A percentile compares a stretch with the other conserved stretches of the same genome.
These are phyloP conservation scores for Caradrina kadenii DNA, from an alignment of 2,888 invertebrate species.

Conservation along the genomic window DNA sequence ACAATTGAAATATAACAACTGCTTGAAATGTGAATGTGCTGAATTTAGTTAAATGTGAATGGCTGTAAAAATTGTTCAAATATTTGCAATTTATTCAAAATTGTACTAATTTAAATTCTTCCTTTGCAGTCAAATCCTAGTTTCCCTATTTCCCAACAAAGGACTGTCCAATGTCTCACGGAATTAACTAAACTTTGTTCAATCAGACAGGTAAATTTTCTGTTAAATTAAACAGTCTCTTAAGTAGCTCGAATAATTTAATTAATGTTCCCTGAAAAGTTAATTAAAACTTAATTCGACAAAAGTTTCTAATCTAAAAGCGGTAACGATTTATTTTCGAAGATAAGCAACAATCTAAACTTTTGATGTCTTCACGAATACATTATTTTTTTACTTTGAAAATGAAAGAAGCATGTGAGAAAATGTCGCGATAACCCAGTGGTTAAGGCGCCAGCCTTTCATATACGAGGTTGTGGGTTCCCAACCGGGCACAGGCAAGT, in stretches of 20 bases:
- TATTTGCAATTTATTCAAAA: background rate
- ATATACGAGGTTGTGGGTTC: too few relatives aligned
- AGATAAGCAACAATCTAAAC: slow-evolving; percentile 36
- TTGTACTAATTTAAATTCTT: background rate
- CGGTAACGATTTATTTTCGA: slow-evolving; percentile 56
- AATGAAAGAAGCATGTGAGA: background rate
- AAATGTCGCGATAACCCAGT: too few relatives aligned
- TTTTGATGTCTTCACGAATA: slow-evolving; percentile 37
- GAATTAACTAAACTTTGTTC: slow-evolving; percentile 36
- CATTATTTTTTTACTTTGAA: slow-evolving; percentile 5
- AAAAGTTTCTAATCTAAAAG: slow-evolving; percentile 61
- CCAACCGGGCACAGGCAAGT: too few relatives aligned
- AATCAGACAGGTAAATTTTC: slow-evolving; percentile 61
- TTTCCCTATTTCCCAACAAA: slow-evolving; percentile 34
- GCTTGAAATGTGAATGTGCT: too few relatives aligned
- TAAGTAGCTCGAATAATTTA: slow-evolving; percentile 60
- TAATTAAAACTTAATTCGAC: slow-evolving; percentile 65
- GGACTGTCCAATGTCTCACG: slow-evolving; percentile 6
- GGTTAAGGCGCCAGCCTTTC: too few relatives aligned
- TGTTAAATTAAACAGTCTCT: slow-evolving; percentile 52
- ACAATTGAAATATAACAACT: too few relatives aligned
- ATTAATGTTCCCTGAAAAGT: slow-evolving; percentile 60
- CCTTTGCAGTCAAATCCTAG: background rate
- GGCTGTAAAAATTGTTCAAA: background rate
- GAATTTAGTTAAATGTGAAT: background rate